A percentile compares a stretch with the other conserved stretches of the same genome.
Evolutionary conservation across 2,113 vertebrate species (phyloP).

Genomic region (Brachyistius frenatus): DNA sequence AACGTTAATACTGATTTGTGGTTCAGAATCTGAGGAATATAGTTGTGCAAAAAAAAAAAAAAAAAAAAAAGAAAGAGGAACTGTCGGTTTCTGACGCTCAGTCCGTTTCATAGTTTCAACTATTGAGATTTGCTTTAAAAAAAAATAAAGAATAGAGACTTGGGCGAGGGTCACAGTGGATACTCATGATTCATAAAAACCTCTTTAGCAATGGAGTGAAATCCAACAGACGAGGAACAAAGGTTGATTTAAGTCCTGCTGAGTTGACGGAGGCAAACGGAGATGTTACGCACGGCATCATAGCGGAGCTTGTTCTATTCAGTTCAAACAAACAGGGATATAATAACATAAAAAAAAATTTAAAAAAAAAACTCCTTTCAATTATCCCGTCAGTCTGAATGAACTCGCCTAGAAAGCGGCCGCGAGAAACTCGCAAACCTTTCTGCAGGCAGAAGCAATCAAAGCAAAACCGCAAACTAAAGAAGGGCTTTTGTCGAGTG

Average conservation of each 20-base stretch:
- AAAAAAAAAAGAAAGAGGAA: neutral
- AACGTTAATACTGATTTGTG: slow-evolving; percentile 73
- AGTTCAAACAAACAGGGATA: slow-evolving; percentile 21
- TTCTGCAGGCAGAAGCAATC: slow-evolving; percentile 29
- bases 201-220: neutral
- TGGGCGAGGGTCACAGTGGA: slow-evolving; percentile 13
- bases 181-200: neutral
- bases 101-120: slow-evolving; percentile 32
- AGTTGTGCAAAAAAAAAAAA: slow-evolving; percentile 57
- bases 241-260: slow-evolving; percentile 44
- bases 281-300: neutral
- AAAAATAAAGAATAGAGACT: too few relatives aligned
- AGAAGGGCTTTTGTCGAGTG: slow-evolving; percentile 19
- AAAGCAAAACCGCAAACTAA: slow-evolving; percentile 30
- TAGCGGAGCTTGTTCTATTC: slow-evolving; percentile 11
- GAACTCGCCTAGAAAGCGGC: neutral
- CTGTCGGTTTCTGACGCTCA: slow-evolving; percentile 21
- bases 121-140: neutral
- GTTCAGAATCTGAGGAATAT: slow-evolving; percentile 48
- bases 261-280: slow-evolving; percentile 56
- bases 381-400: slow-evolving; percentile 13
- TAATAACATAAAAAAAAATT: slow-evolving; percentile 19
- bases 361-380: slow-evolving; percentile 2
- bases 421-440: neutral
- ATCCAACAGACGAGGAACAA: neutral